Evolutionary conservation across 2,888 invertebrate species (phyloP).

Genomic region (Hymenopus coronatus): DNA sequence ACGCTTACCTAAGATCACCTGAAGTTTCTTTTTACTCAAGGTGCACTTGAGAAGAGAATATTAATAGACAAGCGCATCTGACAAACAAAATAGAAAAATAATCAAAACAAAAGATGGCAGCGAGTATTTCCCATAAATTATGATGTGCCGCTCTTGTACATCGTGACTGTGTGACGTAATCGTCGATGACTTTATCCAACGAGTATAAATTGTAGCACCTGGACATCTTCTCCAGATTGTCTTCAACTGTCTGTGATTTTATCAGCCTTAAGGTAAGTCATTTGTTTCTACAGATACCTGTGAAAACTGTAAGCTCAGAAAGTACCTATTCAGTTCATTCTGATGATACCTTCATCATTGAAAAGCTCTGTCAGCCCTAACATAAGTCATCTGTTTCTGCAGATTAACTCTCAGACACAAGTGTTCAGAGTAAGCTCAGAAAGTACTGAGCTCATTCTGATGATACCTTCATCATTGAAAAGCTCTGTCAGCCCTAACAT

Average conservation of each 20-base stretch:
- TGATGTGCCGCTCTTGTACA: not conserved
- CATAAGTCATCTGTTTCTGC: no score
- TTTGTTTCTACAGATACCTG: not conserved
- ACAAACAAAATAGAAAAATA: not conserved
- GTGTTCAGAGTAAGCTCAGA: no score
- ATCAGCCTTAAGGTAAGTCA: not conserved
- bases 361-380: no score
- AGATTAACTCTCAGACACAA: no score
- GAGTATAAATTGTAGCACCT: not conserved
- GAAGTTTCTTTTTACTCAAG: not conserved
- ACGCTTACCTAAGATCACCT: not conserved
- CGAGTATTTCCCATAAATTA: not conserved
- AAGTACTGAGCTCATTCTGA: no score
- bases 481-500: no score
- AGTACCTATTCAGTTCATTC: no score
- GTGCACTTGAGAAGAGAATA: not conserved
- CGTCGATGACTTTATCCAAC: not conserved
- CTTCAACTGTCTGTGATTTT: not conserved
- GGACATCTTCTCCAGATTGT: not conserved
- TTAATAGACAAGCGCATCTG: not conserved
- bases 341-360: no score
- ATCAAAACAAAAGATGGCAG: not conserved
- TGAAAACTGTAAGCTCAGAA: no score
- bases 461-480: no score
- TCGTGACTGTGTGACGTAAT: not conserved